A percentile compares a stretch with the other conserved stretches of the same genome.
Conservation (phyloP, 2,113 vertebrate species). For the Prietella phreatophila region DNA sequence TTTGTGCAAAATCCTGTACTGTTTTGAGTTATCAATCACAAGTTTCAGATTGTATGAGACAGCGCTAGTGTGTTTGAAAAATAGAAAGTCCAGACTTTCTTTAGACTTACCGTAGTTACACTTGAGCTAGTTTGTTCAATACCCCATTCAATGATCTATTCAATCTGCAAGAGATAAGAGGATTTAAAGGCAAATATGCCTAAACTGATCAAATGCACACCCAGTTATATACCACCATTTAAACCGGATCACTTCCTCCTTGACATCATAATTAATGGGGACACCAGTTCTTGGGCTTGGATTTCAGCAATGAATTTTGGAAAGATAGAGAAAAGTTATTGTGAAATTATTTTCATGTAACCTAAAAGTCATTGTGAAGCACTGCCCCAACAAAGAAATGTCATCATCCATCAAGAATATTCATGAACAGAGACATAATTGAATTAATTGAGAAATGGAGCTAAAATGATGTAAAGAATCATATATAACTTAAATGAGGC, state of each 20-base stretch:
- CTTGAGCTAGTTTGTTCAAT: neutral
- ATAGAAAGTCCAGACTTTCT: neutral
- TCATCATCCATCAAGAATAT: neutral
- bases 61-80: neutral
- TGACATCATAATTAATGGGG: neutral
- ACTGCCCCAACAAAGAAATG: neutral
- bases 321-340: neutral
- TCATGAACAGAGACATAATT: conserved; percentile 2
- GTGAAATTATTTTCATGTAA: neutral
- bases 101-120: neutral
- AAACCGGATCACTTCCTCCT: neutral
- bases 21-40: neutral
- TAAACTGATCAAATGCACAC: neutral
- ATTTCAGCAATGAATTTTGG: conserved; percentile 2
- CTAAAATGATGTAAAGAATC: conserved; percentile 5
- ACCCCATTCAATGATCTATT: neutral
- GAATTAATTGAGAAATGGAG: neutral
- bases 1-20: neutral
- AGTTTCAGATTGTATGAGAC: neutral
- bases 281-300: neutral
- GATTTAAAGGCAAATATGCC: neutral
- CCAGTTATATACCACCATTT: neutral
- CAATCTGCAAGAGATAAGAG: neutral
- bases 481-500: conserved; percentile 4
- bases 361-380: neutral